phyloP scores from a whole-genome alignment of 2,888 invertebrate genomes.

The Stenoptilia bipunctidactyla region DNA sequence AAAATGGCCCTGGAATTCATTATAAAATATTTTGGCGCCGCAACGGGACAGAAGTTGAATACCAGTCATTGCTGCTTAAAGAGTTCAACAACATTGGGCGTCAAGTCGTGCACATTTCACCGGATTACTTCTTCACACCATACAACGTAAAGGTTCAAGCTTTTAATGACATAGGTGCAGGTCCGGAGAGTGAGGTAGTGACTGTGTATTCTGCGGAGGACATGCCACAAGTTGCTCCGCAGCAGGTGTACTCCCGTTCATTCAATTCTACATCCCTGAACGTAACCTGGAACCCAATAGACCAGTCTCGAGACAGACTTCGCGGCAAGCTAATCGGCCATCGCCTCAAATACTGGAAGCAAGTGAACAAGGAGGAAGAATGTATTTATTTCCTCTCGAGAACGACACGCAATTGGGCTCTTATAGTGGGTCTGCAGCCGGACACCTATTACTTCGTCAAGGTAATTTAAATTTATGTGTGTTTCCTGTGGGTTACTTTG shows the following conservation, averaged over 20 bases:
- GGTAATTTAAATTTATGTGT: slow-evolving; percentile 44
- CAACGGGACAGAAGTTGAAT: slow-evolving; percentile 79
- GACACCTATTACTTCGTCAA: slow-evolving; percentile 94
- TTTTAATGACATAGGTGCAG: slow-evolving; percentile 83
- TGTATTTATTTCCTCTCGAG: slow-evolving; percentile 88
- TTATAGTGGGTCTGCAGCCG: slow-evolving; percentile 93
- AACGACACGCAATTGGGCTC: slow-evolving; percentile 85
- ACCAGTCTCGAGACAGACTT: slow-evolving; percentile 84
- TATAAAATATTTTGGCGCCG: slow-evolving; percentile 93
- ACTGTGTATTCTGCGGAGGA: slow-evolving; percentile 90
- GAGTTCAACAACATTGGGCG: slow-evolving; percentile 82
- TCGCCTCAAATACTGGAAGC: slow-evolving; percentile 93
- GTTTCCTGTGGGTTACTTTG: slow-evolving; percentile 2
- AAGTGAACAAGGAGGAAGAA: slow-evolving; percentile 80
- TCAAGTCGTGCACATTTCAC: slow-evolving; percentile 82
- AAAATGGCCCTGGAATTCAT: slow-evolving; percentile 90
- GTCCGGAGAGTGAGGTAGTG: slow-evolving; percentile 83
- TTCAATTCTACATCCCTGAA: slow-evolving; percentile 94
- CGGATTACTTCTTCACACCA: slow-evolving; percentile 82
- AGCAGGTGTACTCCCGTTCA: slow-evolving; percentile 80
- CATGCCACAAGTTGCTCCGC: slow-evolving; percentile 93
- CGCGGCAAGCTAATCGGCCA: slow-evolving; percentile 94
- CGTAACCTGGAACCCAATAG: slow-evolving; percentile 91
- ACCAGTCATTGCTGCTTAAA: slow-evolving; percentile 78
- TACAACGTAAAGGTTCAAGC: slow-evolving; percentile 91